Percentiles rank a stretch among this genome's conserved stretches.
phyloP scores from a whole-genome alignment of 2,888 invertebrate species.

The Melanargia galathea region DNA sequence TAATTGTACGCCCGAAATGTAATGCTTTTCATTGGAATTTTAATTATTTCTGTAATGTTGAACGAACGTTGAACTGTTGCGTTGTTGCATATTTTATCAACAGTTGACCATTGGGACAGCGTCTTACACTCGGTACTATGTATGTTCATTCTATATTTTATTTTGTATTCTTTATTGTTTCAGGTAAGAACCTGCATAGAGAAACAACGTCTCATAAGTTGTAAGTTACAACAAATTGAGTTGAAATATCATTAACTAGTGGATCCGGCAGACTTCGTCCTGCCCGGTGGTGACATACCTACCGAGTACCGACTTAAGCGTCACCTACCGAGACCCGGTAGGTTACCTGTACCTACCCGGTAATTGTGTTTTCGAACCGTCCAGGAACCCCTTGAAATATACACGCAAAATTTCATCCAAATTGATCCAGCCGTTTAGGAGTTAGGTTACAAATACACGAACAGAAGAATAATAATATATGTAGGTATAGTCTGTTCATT shows the following conservation, averaged over 20 bases:
- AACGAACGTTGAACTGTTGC: not conserved
- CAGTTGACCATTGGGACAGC: not conserved
- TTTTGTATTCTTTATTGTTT: not conserved
- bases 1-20: constrained; percentile 30
- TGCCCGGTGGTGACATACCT: too few relatives aligned
- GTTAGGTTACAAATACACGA: too few relatives aligned
- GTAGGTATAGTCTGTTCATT: too few relatives aligned
- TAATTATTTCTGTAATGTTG: constrained; percentile 24
- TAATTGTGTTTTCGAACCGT: too few relatives aligned
- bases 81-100: not conserved
- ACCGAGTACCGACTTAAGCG: too few relatives aligned
- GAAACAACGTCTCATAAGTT: not conserved
- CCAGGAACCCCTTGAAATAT: too few relatives aligned
- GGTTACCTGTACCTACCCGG: too few relatives aligned
- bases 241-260: not conserved
- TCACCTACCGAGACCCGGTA: too few relatives aligned
- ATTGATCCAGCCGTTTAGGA: too few relatives aligned
- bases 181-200: constrained; percentile 5
- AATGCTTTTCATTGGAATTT: constrained; percentile 31
- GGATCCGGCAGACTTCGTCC: too few relatives aligned
- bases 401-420: too few relatives aligned
- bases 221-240: not conserved
- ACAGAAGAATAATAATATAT: too few relatives aligned
- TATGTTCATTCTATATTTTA: not conserved
- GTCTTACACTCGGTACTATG: not conserved